A percentile compares a stretch with the other conserved stretches of the same genome.
phyloP scores from a whole-genome alignment of 2,888 invertebrate species.

The Andrena minutula region DNA sequence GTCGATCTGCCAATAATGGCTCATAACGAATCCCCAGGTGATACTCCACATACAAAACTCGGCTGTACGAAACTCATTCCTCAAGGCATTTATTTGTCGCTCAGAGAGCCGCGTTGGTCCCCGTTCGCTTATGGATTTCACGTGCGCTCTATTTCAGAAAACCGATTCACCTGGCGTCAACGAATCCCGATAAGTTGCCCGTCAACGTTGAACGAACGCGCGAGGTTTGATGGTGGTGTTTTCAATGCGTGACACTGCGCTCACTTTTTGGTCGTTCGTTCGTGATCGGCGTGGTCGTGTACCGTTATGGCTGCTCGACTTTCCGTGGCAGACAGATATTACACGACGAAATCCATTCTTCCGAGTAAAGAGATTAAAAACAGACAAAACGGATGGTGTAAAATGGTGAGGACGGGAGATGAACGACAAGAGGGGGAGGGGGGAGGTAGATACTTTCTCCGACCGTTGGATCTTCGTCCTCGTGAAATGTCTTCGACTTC shows the following conservation, averaged over 20 bases:
- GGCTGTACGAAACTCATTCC: too few species aligned
- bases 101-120: neutral
- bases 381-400: slow-evolving; percentile 17
- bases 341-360: slow-evolving; percentile 36
- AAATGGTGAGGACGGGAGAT: slow-evolving; percentile 6
- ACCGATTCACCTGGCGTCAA: neutral
- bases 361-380: slow-evolving; percentile 32
- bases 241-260: neutral
- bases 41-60: too few species aligned
- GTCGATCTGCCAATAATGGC: too few species aligned
- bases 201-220: neutral
- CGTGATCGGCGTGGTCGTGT: slow-evolving; percentile 2
- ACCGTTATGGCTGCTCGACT: slow-evolving; percentile 20
- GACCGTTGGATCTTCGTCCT: slow-evolving; percentile 29
- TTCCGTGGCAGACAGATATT: slow-evolving; percentile 18
- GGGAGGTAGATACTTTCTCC: slow-evolving; percentile 59
- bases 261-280: neutral
- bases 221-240: neutral
- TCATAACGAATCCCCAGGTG: too few species aligned
- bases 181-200: neutral
- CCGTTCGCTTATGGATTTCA: neutral
- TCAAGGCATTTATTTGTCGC: too few species aligned
- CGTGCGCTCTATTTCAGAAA: neutral
- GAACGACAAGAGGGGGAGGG: slow-evolving; percentile 18
- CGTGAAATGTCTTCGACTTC: slow-evolving; percentile 41